These are phyloP conservation scores for Urocyon cinereoargenteus DNA, from an alignment of 2,797 vertebrate genomes.

Conservation along the genomic window DNA sequence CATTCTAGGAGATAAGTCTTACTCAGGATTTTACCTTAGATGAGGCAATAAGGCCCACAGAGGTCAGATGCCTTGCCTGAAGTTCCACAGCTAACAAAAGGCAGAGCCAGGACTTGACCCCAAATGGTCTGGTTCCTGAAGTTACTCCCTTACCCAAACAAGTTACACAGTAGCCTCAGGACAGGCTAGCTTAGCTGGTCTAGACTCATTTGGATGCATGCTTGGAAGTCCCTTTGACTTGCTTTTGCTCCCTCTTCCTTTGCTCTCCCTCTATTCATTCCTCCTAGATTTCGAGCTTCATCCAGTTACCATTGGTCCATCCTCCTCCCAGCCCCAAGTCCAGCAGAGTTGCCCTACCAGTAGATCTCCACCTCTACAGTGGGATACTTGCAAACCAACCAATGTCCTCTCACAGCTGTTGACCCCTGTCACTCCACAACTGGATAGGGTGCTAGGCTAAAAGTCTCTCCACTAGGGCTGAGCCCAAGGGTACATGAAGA, in stretches of 20 bases:
- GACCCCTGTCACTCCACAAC: not conserved
- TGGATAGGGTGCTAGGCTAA: too few species aligned
- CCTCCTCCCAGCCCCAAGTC: not conserved
- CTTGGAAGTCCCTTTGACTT: not conserved
- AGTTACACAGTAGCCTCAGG: fast-evolving
- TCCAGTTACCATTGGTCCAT: not conserved
- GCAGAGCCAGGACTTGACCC: not conserved
- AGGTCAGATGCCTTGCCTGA: not conserved
- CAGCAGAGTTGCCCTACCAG: not conserved
- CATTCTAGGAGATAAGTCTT: not conserved
- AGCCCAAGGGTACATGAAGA: not conserved
- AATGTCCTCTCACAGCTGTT: too few species aligned
- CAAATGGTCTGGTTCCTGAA: not conserved
- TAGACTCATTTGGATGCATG: not conserved
- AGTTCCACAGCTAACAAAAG: not conserved
- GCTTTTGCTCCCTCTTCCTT: not conserved
- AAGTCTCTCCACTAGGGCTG: not conserved
- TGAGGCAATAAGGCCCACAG: not conserved
- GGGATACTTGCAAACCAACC: not conserved
- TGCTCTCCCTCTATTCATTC: not conserved
- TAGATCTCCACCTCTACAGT: not conserved
- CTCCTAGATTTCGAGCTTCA: not conserved
- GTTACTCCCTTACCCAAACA: not conserved
- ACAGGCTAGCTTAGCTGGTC: not conserved
- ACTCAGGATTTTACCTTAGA: not conserved